These are phyloP conservation scores for Thunnus albacares DNA, from an alignment of 2,797 vertebrate species.

Conservation along the genomic window DNA sequence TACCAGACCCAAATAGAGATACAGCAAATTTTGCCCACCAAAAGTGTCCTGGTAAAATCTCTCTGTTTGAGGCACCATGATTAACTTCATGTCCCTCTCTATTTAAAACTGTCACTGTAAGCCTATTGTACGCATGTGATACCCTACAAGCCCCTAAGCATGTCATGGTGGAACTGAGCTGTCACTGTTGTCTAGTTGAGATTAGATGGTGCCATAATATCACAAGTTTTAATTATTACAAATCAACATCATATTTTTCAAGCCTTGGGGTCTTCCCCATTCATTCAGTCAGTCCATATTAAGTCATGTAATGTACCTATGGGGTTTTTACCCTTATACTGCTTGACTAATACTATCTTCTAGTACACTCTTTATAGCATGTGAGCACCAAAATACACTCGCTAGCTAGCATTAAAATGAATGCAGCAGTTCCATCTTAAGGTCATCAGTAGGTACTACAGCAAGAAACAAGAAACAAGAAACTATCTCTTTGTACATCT, in stretches of 20 bases:
- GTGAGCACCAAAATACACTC: slow-evolving; percentile 11
- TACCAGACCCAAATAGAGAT: neutral
- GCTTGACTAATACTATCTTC: slow-evolving; percentile 7
- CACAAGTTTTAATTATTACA: slow-evolving; percentile 1
- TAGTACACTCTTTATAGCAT: slow-evolving; percentile 22
- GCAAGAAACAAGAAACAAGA: neutral
- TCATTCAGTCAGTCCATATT: neutral
- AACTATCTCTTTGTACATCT: slow-evolving; percentile 18
- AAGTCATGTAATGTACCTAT: neutral
- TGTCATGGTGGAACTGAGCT: slow-evolving; percentile 6
- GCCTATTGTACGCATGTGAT: slow-evolving; percentile 35
- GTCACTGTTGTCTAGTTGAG: slow-evolving; percentile 22
- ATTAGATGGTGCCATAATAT: slow-evolving; percentile 4
- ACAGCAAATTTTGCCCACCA: neutral
- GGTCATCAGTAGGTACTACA: slow-evolving; percentile 79
- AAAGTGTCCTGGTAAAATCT: neutral
- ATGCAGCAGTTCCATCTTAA: slow-evolving; percentile 86
- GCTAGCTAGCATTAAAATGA: slow-evolving; percentile 71
- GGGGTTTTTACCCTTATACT: neutral
- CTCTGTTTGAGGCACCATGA: neutral
- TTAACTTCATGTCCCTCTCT: neutral
- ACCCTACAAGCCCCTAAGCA: slow-evolving; percentile 25
- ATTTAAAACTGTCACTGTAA: slow-evolving; percentile 23
- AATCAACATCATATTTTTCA: slow-evolving; percentile 8
- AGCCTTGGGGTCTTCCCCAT: slow-evolving; percentile 22